Evolutionary conservation across 2,797 vertebrate species (phyloP).

Genomic region (Amblyopsis hoosieri): DNA sequence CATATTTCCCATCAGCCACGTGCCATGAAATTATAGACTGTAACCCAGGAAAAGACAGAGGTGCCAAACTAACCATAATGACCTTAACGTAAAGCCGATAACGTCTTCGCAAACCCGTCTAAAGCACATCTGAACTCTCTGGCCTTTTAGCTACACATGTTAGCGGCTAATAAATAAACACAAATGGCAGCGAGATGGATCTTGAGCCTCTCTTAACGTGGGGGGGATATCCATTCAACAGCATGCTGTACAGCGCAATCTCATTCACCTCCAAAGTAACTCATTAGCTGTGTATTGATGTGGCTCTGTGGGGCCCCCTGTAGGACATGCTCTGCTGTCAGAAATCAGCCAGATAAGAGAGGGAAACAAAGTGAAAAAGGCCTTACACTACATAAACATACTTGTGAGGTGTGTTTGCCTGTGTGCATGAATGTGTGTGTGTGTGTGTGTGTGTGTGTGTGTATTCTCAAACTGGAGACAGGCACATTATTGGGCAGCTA

Average conservation of each 20-base stretch:
- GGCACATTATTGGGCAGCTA: neutral
- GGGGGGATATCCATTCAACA: conserved; percentile 26
- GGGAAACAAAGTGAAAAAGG: neutral
- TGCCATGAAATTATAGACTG: no score
- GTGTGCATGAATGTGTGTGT: neutral
- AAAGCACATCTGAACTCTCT: conserved; percentile 7
- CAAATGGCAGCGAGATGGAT: conserved; percentile 5
- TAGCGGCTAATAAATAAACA: conserved; percentile 29
- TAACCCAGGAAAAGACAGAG: neutral
- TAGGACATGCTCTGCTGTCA: conserved; percentile 41
- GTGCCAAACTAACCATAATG: conserved; percentile 15
- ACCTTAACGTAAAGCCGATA: conserved; percentile 28
- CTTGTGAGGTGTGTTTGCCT: neutral
- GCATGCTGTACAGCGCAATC: conserved; percentile 11
- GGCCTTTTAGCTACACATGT: conserved; percentile 30
- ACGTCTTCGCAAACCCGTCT: conserved; percentile 18
- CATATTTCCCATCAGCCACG: no score
- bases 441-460: conserved; percentile 7
- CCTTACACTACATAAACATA: neutral
- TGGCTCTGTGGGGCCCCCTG: conserved; percentile 39
- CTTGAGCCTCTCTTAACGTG: conserved; percentile 15
- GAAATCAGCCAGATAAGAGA: conserved; percentile 57
- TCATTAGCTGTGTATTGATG: conserved; percentile 60
- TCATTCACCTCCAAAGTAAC: conserved; percentile 47
- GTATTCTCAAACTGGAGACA: neutral